Evolutionary conservation across 2,888 invertebrate genomes (phyloP), one percentile per base, ranked within the genome.

Genomic region (Epistrophe eligans): DNA sequence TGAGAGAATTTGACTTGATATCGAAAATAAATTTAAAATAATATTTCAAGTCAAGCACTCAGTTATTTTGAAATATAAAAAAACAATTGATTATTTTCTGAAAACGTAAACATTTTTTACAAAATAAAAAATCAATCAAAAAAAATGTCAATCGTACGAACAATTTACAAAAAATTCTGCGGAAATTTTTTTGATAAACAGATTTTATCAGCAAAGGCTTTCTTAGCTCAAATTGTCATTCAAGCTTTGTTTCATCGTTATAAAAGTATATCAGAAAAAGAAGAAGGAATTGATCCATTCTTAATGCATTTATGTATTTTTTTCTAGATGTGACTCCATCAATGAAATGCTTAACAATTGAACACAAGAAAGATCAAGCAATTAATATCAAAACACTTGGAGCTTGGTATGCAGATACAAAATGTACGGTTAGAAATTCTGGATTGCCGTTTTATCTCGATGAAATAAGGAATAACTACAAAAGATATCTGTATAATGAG

Each of bases 351-450:
- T 43, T 48, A 1, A 1, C 24, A 13, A 13, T 2, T 19, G 19
- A 19, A 43, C 3, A 45, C n/a, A 66, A 11, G 7, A 4, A 40
- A 13, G 9, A 62, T 28, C 35, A 5, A 10, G 8, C 1, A 43
- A 50, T 32, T 32, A 1, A 4, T 38, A 52, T 38, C 2, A n/a
- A 17, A 43, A 32, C 3, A 32, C n/a, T 1, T 62, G 67, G 35
- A 17, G 15, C 15, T 88, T 96, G 97, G 97, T 94, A 92, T 90
- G 96, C 96, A 0, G 96, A 97, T 91, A 91, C 92, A 4, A 94
- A 95, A 60, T 96, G 92, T 85, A 64, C 95, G 2, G 92, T 94
- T 80, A 91, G 95, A 88, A 95, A 94, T 88, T 91, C 93, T 32
- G 94, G 94, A 0, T 1, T 11, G 50, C 50, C 50, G 6, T 11